Conservation (phyloP, 1,140 invertebrate species). For the Drosophila kanapiae region DNA sequence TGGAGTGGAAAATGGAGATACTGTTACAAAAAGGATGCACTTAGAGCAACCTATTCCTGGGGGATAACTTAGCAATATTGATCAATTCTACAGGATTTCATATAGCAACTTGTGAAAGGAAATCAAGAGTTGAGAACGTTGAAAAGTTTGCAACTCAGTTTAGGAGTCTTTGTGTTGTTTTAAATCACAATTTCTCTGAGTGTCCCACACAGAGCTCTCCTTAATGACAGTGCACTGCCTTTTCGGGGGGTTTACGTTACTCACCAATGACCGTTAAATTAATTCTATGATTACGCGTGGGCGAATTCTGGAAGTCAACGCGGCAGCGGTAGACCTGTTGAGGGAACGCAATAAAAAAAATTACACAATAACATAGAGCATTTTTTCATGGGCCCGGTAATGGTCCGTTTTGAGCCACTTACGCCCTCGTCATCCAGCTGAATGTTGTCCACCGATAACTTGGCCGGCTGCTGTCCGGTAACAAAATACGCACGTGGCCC, state of each 20-base stretch:
- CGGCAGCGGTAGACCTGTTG: constrained; percentile 91
- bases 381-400: constrained; percentile 32
- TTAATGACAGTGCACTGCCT: constrained; percentile 61
- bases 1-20: constrained; percentile 39
- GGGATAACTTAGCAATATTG: neutral
- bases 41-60: neutral
- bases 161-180: neutral
- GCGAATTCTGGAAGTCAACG: constrained; percentile 95
- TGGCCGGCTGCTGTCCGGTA: constrained; percentile 90
- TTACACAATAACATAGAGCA: constrained; percentile 43
- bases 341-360: constrained; percentile 49
- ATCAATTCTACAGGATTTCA: no score
- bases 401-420: constrained; percentile 55
- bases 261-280: constrained; percentile 96
- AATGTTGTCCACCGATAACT: constrained; percentile 92
- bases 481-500: constrained; percentile 93
- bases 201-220: constrained; percentile 27
- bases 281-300: constrained; percentile 95
- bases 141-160: neutral
- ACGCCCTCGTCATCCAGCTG: constrained; percentile 93
- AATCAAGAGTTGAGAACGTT: neutral
- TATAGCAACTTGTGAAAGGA: no score
- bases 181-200: constrained; percentile 5
- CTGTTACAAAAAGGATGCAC: constrained; percentile 28
- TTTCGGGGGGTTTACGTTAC: constrained; percentile 70